These are phyloP conservation scores for Deilephila elpenor DNA, from an alignment of 2,888 invertebrate species.

Conservation along the genomic window DNA sequence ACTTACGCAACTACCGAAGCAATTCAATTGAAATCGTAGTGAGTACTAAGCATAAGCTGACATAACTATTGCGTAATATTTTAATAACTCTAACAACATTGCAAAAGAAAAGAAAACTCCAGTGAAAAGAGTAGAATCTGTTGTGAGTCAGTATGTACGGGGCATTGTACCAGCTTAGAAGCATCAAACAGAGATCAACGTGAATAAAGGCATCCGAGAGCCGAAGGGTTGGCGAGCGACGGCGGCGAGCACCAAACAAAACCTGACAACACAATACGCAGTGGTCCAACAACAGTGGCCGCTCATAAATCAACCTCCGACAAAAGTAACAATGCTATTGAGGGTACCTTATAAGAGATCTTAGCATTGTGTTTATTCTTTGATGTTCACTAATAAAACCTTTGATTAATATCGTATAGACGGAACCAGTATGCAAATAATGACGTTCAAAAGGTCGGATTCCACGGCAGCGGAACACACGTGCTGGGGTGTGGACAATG, in stretches of 20 bases:
- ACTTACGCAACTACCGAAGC: neutral
- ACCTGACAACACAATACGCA: constrained; percentile 82
- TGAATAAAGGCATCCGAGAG: constrained; percentile 77
- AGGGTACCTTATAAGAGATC: constrained; percentile 85
- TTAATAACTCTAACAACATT: constrained; percentile 39
- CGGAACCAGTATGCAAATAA: constrained; percentile 84
- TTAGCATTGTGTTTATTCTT: constrained; percentile 83
- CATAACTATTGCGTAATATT: neutral
- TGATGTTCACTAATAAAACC: constrained; percentile 85
- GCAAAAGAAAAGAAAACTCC: constrained; percentile 45
- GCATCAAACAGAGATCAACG: constrained; percentile 81
- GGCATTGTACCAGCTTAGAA: constrained; percentile 74
- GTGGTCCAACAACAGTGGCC: constrained; percentile 83
- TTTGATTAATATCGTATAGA: constrained; percentile 85
- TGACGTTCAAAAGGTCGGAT: constrained; percentile 69
- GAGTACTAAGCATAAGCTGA: neutral
- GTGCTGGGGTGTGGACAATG: constrained; percentile 75
- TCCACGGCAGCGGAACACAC: constrained; percentile 79
- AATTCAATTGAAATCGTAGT: neutral
- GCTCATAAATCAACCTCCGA: constrained; percentile 84
- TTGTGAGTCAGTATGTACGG: constrained; percentile 61
- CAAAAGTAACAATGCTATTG: constrained; percentile 84
- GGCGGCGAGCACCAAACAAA: constrained; percentile 83
- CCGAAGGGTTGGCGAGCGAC: constrained; percentile 80
- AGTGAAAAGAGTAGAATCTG: constrained; percentile 47